Base-by-base conservation (phyloP, 2,888 invertebrate species). In the Tetrapedia diversipes region DNA sequence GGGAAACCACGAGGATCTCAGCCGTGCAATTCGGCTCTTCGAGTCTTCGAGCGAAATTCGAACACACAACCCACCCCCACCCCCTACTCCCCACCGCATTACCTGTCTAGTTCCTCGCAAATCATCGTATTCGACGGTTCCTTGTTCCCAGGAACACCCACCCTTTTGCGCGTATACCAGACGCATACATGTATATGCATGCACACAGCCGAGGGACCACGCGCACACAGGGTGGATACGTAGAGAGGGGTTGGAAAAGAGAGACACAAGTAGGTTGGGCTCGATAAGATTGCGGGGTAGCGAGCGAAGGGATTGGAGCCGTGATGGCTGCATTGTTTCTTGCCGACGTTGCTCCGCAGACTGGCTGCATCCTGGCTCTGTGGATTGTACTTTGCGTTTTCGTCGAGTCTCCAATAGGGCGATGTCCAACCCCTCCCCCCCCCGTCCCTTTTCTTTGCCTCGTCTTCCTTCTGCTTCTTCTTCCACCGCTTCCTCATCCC, bases 271-370 rank as follows among this genome's bases (percentile, higher is more conserved):
- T 80, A 69, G 73, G 77, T 75, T 77, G 70, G 63, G 79, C 80
- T 83, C 87, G 85, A 88, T 86, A 86, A 86, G 86, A 83, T 83
- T 84, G 80, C 83, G 79, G 80, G 80, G 77, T 74, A 83, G 79
- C 82, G 65, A 77, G 76, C 74, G 81, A 82, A 86, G 79, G 85
- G 82, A 84, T 87, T 84, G 87, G 80, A 82, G 86, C 83, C 83
- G 81, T 82, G 85, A 87, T 85, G 85, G 83, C 87, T 84, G 88
- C 87, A 89, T 89, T 89, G 89, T 89, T 89, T 89, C 86, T 88
- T 88, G 88, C 85, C 85, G 86, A 88, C 85, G 87, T 86, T 87
- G 89, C 87, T 85, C 81, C 79, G 82, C 85, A 87, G 83, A 83
- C 83, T 76, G 79, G 83, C 82, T 86, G 81, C 85, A 85, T 81